Conservation (phyloP, 2,113 vertebrate species). For the Macaca mulatta region DNA sequence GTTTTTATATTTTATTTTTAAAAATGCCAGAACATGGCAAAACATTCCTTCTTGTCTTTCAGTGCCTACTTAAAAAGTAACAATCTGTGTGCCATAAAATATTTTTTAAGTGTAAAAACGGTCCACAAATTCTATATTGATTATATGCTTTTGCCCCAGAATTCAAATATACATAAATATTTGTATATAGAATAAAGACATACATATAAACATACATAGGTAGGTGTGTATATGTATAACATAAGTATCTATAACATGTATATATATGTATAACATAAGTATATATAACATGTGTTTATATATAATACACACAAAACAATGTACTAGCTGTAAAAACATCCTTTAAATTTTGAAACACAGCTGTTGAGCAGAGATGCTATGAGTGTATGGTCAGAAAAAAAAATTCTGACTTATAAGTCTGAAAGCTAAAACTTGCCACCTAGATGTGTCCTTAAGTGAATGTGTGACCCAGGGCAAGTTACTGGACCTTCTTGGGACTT, state of each 20-base stretch:
- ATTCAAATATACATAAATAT: background rate
- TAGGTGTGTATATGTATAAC: background rate
- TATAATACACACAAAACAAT: background rate
- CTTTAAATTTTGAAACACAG: background rate
- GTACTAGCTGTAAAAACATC: background rate
- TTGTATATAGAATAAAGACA: background rate
- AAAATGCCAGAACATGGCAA: background rate
- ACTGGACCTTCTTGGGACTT: background rate
- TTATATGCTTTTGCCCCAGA: background rate
- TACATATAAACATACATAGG: background rate
- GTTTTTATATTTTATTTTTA: background rate
- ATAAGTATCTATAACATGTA: background rate
- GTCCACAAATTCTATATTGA: background rate
- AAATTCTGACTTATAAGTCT: background rate
- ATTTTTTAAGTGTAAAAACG: background rate
- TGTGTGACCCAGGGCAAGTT: background rate
- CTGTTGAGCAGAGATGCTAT: background rate
- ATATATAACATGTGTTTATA: background rate
- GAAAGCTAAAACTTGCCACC: background rate
- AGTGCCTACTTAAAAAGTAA: background rate
- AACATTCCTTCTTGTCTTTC: background rate
- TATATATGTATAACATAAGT: background rate
- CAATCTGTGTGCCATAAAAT: background rate
- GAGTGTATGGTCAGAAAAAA: background rate
- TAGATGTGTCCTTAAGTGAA: background rate